Base-by-base conservation (phyloP, 2,888 invertebrate genomes). In the Xiphydria camelus region DNA sequence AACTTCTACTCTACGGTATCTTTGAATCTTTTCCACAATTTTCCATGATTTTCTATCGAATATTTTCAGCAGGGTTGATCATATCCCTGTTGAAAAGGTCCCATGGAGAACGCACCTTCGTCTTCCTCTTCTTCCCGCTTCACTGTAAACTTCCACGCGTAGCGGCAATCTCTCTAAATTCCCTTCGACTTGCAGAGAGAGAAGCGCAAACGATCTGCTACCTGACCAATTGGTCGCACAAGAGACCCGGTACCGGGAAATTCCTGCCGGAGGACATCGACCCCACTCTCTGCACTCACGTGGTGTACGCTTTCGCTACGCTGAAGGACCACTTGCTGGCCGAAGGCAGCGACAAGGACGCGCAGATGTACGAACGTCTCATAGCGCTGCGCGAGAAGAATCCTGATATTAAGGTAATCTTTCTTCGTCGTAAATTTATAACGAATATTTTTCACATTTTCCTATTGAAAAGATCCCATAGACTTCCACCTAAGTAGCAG, bases 211-310 rank as follows among this genome's bases (percentile, higher is more conserved):
- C 94, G 2, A 88, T 96, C 64, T 98, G 98, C 76, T 97, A 97
- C 76, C 83, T 95, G 73, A 96, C 97, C 2, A 96, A 92, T 62
- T 98, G 97, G 96, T 93, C 96, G 0, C 86, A 91, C 49, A 95
- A 95, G 75, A 83, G 96, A 41, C 91, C 91, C 0, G 91, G 92
- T 41, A 82, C 85, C 3, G 95, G 94, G 7, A 89, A 89, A 69
- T 97, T 94, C 77, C 84, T 83, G 49, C 94, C 96, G 0, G 92
- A 93, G 60, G 88, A 94, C 71, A 86, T 97, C 26, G 91, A 95
- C 68, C 82, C 94, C 0, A 83, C 82, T 9, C 85, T 96, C 0
- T 98, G 97, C 76, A 96, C 96, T 0, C 96, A 97, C 76, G 80
- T 98, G 23, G 89, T 98, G 47, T 97, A 93, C 71, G 94, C 97